Evolutionary conservation across 2,797 vertebrate genomes (phyloP), one percentile per base, ranked within the genome.

Genomic region (Triplophysa bombifrons): DNA sequence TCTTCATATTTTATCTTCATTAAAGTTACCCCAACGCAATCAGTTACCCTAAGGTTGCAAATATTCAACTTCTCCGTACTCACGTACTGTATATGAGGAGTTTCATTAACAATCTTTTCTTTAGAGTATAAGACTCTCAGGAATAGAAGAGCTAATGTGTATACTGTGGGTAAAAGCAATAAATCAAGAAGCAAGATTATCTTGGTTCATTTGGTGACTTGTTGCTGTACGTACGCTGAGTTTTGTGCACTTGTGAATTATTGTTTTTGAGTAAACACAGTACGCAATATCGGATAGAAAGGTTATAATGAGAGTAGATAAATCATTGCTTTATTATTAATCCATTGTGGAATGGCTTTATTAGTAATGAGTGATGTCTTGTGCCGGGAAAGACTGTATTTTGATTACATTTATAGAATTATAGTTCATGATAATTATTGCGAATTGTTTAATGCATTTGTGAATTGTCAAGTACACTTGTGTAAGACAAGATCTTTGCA

Each of bases 31-130:
- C 25, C 60, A 60, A 71, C 53, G 30, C 25, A 41, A 78, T 78
- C 50, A 65, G 46, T 55, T 61, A 41, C 30, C 70, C 30, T 41
- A 10, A 11, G 58, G 50, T 69, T 27, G 1, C 19, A 71, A 11
- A 41, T 16, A 64, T 34, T 61, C n/a, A 4, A 25, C 60, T 78
- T 71, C 46, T 61, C 56, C 63, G 10, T 51, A 70, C 11, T 50
- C 41, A 56, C 44, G 17, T 9, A 75, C 46, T 11, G 13, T 20
- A 9, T 17, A 68, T 14, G 17, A n/a, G 13, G 12, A 25, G 55
- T 46, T 73, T 73, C 38, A 46, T 64, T 38, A 19, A 34, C 17
- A 16, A 61, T 16, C 11, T 16, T 34, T 34, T 13, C 30, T 19
- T 64, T 10, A 64, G 17, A 64, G 8, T n/a, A 38, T n/a, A 17